A percentile compares a stretch with the other conserved stretches of the same genome.
Conservation (phyloP, 2,113 vertebrate genomes). For the Scomber scombrus region DNA sequence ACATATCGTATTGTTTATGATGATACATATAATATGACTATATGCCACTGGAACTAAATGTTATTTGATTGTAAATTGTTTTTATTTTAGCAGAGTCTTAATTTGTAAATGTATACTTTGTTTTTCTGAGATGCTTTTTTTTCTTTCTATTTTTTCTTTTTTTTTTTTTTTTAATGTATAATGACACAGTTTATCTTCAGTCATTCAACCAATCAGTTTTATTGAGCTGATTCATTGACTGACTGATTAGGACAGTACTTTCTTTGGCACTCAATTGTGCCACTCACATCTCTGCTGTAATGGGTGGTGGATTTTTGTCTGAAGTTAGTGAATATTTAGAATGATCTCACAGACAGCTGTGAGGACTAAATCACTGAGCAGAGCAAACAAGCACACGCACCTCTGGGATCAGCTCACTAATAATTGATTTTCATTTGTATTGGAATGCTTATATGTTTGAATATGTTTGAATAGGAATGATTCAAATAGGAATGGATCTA, state of each 20-base stretch:
- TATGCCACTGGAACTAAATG: constrained; percentile 68
- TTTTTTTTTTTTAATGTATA: constrained; percentile 6
- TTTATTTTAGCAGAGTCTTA: constrained; percentile 61
- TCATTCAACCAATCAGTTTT: neutral
- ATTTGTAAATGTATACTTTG: constrained; percentile 55
- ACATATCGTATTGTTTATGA: constrained; percentile 20
- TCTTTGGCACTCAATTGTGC: neutral
- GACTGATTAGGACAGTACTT: neutral
- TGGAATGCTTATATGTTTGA: neutral
- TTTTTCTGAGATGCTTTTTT: constrained; percentile 37
- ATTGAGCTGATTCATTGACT: neutral
- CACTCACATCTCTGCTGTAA: constrained; percentile 21
- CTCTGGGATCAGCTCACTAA: neutral
- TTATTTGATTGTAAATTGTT: constrained; percentile 66
- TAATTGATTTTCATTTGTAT: neutral
- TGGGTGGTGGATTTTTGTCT: neutral
- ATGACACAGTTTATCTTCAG: neutral
- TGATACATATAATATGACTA: constrained; percentile 30
- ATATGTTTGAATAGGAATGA: neutral
- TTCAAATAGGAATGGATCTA: neutral
- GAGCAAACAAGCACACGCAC: neutral
- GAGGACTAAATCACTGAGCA: neutral
- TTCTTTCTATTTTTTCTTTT: neutral
- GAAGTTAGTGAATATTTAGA: neutral
- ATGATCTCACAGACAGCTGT: constrained; percentile 7